Percentiles rank a stretch among this genome's conserved stretches.
Conservation (phyloP, 2,797 vertebrate genomes). For the Malurus leucopterus region DNA sequence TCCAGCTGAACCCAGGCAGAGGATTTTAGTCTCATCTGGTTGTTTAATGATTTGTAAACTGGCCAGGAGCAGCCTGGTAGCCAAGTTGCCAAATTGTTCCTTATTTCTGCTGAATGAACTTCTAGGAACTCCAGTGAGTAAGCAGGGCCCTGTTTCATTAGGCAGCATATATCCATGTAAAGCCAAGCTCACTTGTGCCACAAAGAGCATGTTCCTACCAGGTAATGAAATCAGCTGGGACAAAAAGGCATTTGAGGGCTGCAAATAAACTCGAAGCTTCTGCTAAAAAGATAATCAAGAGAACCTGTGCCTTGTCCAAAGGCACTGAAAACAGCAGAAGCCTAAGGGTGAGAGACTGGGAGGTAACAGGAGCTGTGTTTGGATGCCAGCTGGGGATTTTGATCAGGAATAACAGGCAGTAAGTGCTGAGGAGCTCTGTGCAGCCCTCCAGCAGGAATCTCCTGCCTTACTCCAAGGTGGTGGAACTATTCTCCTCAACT, state of each 20-base stretch:
- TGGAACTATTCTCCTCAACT: background rate
- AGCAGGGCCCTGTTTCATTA: background rate
- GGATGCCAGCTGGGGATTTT: background rate
- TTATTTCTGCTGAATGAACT: constrained; percentile 28
- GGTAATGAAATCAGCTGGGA: background rate
- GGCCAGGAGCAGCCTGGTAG: background rate
- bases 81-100: background rate
- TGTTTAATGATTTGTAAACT: background rate
- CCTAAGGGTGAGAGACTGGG: background rate
- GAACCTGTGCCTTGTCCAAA: background rate
- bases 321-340: background rate
- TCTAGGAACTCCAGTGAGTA: background rate
- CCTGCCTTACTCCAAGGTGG: background rate
- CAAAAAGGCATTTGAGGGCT: background rate
- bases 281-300: background rate
- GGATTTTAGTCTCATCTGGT: background rate
- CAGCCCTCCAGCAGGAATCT: background rate
- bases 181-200: background rate
- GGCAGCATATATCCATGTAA: background rate
- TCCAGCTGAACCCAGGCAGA: background rate
- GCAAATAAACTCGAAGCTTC: background rate
- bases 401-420: background rate
- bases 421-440: background rate
- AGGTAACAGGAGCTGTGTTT: accelerated
- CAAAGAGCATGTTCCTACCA: background rate